These are phyloP conservation scores for Muscicapa comitata DNA, from an alignment of 2,797 vertebrate species.

Conservation along the genomic window DNA sequence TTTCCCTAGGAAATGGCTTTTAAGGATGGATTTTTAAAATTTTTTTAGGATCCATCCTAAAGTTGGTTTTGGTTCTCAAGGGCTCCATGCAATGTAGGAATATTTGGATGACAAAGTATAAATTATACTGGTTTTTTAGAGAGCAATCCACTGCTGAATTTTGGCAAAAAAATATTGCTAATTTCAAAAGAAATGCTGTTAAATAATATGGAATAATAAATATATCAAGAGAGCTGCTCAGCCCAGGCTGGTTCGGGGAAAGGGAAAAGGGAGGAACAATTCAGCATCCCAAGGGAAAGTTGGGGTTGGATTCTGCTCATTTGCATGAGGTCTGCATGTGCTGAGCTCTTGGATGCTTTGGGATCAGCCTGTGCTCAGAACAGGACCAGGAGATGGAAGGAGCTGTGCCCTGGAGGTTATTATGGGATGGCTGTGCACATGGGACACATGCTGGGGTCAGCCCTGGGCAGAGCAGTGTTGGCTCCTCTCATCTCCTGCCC, in stretches of 20 bases:
- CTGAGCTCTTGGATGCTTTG: background rate
- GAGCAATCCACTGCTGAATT: background rate
- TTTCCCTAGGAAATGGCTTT: background rate
- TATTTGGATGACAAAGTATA: background rate
- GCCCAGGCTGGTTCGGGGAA: background rate
- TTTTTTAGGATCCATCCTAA: background rate
- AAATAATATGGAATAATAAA: background rate
- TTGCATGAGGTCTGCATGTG: background rate
- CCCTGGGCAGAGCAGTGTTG: background rate
- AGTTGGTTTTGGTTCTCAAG: background rate
- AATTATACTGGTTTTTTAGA: background rate
- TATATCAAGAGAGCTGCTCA: background rate
- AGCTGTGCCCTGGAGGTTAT: background rate
- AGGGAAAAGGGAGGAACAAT: background rate
- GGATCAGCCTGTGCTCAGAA: background rate
- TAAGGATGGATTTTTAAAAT: background rate
- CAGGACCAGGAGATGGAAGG: background rate
- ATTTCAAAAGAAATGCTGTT: background rate
- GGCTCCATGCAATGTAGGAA: background rate
- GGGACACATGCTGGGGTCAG: background rate
- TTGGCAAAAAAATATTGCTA: background rate
- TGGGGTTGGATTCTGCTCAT: background rate
- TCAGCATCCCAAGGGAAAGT: background rate
- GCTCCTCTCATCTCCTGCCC: background rate
- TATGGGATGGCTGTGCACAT: background rate